Conservation (phyloP, 2,113 vertebrate species). For the Galeopterus variegatus region DNA sequence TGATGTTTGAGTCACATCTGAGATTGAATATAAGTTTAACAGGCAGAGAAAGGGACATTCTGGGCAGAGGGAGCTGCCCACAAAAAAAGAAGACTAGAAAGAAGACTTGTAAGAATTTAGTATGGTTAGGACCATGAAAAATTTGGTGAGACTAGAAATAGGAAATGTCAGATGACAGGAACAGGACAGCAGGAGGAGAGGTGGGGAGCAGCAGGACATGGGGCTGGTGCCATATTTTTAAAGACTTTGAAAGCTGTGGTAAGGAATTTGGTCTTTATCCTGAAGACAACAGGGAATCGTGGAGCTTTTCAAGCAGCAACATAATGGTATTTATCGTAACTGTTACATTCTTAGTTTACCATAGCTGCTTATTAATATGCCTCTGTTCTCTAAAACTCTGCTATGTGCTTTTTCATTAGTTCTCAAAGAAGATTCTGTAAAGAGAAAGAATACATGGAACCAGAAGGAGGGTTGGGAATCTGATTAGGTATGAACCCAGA, state of each 20-base stretch:
- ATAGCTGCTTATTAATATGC: not conserved
- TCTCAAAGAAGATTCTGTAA: conserved; percentile 49
- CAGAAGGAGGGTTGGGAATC: not conserved
- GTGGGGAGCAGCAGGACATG: not conserved
- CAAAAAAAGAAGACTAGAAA: not conserved
- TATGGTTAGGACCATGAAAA: not conserved
- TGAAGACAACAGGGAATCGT: not conserved
- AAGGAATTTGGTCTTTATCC: conserved; percentile 6
- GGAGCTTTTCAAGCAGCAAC: conserved; percentile 9
- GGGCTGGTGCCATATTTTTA: not conserved
- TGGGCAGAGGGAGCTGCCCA: not conserved
- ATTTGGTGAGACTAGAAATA: not conserved
- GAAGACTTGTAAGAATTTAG: not conserved
- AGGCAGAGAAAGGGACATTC: not conserved
- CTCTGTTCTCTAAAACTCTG: not conserved
- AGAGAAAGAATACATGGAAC: conserved; percentile 35
- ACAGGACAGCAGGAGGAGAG: not conserved
- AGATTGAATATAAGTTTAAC: not conserved
- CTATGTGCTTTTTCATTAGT: not conserved
- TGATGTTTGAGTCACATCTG: not conserved
- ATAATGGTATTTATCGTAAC: not conserved
- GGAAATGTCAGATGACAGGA: not conserved
- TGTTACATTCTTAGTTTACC: not conserved
- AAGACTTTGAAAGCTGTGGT: not conserved
- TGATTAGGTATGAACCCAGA: not conserved